Percentiles rank a stretch among this genome's conserved stretches.
These are phyloP conservation scores for Brachyrhaphis roseni DNA, from an alignment of 2,797 vertebrate species.

Conservation along the genomic window DNA sequence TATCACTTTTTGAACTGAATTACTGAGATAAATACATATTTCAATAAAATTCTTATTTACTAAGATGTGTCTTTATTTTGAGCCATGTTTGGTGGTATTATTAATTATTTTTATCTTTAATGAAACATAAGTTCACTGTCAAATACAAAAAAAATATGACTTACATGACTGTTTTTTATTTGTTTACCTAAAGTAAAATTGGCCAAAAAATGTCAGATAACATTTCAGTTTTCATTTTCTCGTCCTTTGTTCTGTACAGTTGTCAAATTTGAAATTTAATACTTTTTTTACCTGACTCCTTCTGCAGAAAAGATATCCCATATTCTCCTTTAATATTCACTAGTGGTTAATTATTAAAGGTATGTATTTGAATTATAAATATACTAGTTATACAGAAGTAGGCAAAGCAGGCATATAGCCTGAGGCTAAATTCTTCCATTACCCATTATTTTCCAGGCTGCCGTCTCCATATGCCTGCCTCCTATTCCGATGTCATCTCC, in stretches of 20 bases:
- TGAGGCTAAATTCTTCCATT: slow-evolving; percentile 99
- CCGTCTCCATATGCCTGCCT: slow-evolving; percentile 95
- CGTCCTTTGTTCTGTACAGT: slow-evolving; percentile 88
- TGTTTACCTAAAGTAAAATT: slow-evolving; percentile 32
- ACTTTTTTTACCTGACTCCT: slow-evolving; percentile 88
- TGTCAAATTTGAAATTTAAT: slow-evolving; percentile 86
- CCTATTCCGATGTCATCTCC: slow-evolving; percentile 95
- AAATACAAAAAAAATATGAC: slow-evolving; percentile 13
- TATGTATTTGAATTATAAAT: slow-evolving; percentile 99
- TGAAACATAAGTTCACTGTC: neutral
- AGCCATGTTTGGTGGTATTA: neutral
- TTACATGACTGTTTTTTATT: slow-evolving; percentile 29
- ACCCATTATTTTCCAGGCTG: slow-evolving; percentile 99
- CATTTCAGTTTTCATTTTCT: slow-evolving; percentile 63
- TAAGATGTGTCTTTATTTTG: neutral
- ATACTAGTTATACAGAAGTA: slow-evolving; percentile 99
- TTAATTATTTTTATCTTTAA: neutral
- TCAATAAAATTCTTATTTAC: neutral
- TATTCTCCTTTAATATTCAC: slow-evolving; percentile 98
- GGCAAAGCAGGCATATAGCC: slow-evolving; percentile 99
- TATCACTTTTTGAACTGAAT: neutral
- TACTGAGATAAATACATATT: neutral
- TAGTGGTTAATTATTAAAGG: slow-evolving; percentile 99
- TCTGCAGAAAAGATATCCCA: slow-evolving; percentile 91
- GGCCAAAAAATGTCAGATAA: slow-evolving; percentile 68